Evolutionary conservation across 2,797 vertebrate species (phyloP), one percentile per base, ranked within the genome.

Genomic region (Rhabdomys pumilio): DNA sequence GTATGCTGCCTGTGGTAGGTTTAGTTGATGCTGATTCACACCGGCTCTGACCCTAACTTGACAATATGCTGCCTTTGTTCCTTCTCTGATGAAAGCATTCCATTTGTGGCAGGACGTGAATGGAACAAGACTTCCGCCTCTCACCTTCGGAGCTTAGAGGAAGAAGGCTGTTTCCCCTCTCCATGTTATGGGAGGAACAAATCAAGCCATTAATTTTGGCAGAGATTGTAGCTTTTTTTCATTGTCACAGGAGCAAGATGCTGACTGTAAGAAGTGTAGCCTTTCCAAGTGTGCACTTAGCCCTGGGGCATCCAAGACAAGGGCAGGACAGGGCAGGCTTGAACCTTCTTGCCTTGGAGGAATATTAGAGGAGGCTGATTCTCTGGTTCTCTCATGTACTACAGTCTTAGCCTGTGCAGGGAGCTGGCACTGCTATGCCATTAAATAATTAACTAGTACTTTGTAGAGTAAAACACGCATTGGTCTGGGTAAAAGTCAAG

Each of bases 391-490:
- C 44, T 53, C 44, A 31, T 12, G 24, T 20, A 12, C 2, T 20
- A 34, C 41, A 69, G 97, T 97, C 95, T 96, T 80, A 89, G 97
- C 94, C 44, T 47, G 10, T 61, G 59, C 22, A 69, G 17, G n/a
- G 15, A 38, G 14, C 72, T 19, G 57, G 89, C 95, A 97, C 96
- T 97, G 97, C 96, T 92, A 67, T 95, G 94, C 96, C 93, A 89
- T 97, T 98, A 98, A 98, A 97, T 98, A 98, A 98, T 98, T 98
- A 98, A 98, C 93, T 96, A 96, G n/a, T 81, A 91, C 97, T 96
- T 94, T 81, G 34, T 41, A 89, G 96, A 97, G 91, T 93, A 96
- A 97, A 97, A 97, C 96, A 92, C 24, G 44, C 92, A 82, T 96
- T 38, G 65, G 84, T 95, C 92, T 96, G 93, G 89, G 89, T 95